Conservation (phyloP, 2,113 vertebrate species). For the Dicerorhinus sumatrensis region DNA sequence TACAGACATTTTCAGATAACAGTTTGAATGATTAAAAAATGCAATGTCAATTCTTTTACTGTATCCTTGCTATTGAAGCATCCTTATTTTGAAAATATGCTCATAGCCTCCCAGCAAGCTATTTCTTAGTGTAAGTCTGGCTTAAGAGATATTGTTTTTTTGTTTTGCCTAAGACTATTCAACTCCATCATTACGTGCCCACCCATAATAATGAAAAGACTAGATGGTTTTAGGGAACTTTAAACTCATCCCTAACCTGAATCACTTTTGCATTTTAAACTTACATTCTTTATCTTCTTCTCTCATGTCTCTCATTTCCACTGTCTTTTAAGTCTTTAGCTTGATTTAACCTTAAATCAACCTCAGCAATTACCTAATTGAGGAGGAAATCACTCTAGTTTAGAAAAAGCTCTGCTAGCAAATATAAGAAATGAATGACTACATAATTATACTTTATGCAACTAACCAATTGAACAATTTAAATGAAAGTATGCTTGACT, state of each 20-base stretch:
- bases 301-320: background rate
- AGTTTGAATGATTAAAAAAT: background rate
- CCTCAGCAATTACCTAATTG: background rate
- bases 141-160: background rate
- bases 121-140: background rate
- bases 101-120: background rate
- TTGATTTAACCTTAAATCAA: background rate
- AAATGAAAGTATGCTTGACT: background rate
- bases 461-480: background rate
- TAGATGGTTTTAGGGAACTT: background rate
- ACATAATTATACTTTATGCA: background rate
- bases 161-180: background rate
- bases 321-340: background rate
- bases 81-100: background rate
- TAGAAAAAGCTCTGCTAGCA: background rate
- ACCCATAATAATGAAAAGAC: background rate
- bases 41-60: background rate
- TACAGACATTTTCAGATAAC: background rate
- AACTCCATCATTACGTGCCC: background rate
- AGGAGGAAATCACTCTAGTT: background rate
- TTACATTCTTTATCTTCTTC: background rate
- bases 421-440: background rate
- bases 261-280: background rate
- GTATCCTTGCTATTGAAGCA: background rate
- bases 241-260: background rate